These are phyloP conservation scores for Patiria miniata DNA, from an alignment of 35 echinoderm and acorn worm species.

Conservation along the genomic window DNA sequence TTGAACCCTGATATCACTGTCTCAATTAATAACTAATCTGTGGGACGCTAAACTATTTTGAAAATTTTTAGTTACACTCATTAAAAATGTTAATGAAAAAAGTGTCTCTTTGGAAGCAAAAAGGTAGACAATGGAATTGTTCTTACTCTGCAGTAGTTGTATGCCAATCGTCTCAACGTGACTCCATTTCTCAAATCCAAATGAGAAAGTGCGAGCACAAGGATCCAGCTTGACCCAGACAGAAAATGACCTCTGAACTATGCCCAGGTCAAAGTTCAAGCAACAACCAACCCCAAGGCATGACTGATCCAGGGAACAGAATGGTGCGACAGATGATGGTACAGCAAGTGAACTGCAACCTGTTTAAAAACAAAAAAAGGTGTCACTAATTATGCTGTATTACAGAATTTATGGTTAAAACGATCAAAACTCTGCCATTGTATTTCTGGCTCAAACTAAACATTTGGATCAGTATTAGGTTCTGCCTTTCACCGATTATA, in stretches of 20 bases:
- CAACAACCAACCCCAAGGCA: constrained; percentile 36
- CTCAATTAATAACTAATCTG: too few species aligned
- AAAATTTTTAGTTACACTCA: too few species aligned
- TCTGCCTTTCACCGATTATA: too few species aligned
- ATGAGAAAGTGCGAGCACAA: constrained; percentile 7
- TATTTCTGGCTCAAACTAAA: too few species aligned
- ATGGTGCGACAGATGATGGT: neutral
- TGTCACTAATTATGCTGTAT: neutral
- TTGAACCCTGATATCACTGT: too few species aligned
- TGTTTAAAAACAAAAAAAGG: neutral
- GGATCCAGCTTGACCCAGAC: constrained; percentile 35
- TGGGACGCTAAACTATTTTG: too few species aligned
- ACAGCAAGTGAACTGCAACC: constrained; percentile 7
- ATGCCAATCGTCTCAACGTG: constrained; percentile 1
- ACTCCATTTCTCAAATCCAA: constrained; percentile 43
- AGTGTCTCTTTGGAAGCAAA: neutral
- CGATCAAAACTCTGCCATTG: too few species aligned
- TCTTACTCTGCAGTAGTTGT: constrained; percentile 15
- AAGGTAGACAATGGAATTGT: too few species aligned
- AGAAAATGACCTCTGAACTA: constrained; percentile 16
- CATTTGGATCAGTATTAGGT: too few species aligned
- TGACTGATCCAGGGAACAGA: neutral
- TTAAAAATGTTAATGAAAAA: too few species aligned
- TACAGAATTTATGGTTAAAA: neutral
- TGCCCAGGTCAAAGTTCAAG: constrained; percentile 21